A percentile compares a stretch with the other conserved stretches of the same genome.
phyloP scores from a whole-genome alignment of 2,113 vertebrate species.

The Sceloporus undulatus region DNA sequence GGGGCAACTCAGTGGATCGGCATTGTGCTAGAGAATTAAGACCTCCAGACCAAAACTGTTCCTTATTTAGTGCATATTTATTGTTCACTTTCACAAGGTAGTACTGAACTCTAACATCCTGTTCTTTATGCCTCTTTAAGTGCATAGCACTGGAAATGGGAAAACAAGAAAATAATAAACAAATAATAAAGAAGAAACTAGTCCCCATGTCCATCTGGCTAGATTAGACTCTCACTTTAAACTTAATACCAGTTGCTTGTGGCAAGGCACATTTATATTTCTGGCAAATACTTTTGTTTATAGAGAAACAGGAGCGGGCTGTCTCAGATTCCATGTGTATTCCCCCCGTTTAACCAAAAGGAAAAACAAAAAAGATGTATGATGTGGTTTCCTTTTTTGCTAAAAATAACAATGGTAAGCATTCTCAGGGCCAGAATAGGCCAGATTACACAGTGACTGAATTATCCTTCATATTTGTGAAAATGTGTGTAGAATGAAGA shows the following conservation, averaged over 20 bases:
- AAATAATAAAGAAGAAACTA: constrained; percentile 64
- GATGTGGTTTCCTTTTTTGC: constrained; percentile 35
- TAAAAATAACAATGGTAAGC: constrained; percentile 58
- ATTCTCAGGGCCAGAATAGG: constrained; percentile 65
- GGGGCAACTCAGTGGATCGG: constrained; percentile 90
- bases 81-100: constrained; percentile 67
- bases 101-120: constrained; percentile 69
- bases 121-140: no score
- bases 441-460: constrained; percentile 70
- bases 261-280: constrained; percentile 63
- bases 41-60: constrained; percentile 82
- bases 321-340: constrained; percentile 64
- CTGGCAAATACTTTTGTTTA: constrained; percentile 66
- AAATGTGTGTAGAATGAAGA: constrained; percentile 71
- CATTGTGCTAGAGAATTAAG: constrained; percentile 82
- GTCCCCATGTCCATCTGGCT: constrained; percentile 51
- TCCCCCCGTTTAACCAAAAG: constrained; percentile 42
- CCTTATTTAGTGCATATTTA: constrained; percentile 75
- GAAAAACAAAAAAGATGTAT: background rate
- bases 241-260: constrained; percentile 63
- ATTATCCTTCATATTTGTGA: constrained; percentile 68
- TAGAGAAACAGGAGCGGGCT: constrained; percentile 61
- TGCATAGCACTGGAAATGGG: constrained; percentile 30
- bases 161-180: constrained; percentile 25
- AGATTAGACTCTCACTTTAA: constrained; percentile 63